These are phyloP conservation scores for Neomorphus geoffroyi DNA, from an alignment of 2,797 vertebrate species.

Conservation along the genomic window DNA sequence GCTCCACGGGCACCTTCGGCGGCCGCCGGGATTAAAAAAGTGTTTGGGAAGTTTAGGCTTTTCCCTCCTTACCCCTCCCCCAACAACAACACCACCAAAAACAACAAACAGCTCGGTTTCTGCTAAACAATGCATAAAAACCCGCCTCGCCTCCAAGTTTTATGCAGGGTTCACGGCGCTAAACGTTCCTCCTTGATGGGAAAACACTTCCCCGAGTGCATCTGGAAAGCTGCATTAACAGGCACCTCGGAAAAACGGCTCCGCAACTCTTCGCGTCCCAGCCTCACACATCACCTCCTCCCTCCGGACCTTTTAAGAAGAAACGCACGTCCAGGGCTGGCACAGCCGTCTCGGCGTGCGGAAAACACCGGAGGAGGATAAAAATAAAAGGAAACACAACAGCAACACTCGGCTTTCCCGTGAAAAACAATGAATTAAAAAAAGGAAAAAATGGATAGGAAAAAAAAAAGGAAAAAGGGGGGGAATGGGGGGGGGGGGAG, in stretches of 20 bases:
- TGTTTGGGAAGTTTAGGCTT: background rate
- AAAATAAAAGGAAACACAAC: background rate
- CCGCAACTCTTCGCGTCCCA: background rate
- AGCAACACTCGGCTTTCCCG: background rate
- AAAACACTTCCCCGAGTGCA: background rate
- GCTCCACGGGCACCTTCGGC: background rate
- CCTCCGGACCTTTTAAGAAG: background rate
- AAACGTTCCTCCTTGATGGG: background rate
- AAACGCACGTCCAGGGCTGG: background rate
- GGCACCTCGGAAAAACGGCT: background rate
- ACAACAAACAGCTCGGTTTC: background rate
- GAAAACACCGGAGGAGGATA: background rate
- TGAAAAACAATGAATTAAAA: accelerated
- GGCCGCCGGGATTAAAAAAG: background rate
- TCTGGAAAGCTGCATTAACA: background rate
- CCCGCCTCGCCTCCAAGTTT: conserved; percentile 39
- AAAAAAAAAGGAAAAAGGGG: accelerated
- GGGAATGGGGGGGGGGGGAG: too few species aligned
- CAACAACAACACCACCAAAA: background rate
- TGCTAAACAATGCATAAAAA: conserved; percentile 21
- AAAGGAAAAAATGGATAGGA: too few species aligned
- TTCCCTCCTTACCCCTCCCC: too few species aligned
- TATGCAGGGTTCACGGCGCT: background rate
- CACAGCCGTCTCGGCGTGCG: background rate
- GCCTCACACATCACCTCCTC: background rate